Conservation (phyloP, 2,888 invertebrate genomes). For the Sepiola atlantica region DNA sequence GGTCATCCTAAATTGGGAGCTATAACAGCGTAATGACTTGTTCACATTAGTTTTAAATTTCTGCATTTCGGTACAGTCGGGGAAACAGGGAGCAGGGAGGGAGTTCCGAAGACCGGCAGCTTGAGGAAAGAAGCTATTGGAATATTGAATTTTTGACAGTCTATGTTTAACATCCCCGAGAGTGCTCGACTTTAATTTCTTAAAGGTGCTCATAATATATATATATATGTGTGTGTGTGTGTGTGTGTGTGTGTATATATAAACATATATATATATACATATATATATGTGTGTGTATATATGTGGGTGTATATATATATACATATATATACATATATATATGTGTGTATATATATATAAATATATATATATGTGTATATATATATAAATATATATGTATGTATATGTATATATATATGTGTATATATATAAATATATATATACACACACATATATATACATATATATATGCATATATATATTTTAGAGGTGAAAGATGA, state of each 20-base stretch:
- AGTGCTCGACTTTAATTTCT: too few relatives aligned
- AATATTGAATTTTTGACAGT: too few relatives aligned
- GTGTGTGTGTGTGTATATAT: background rate
- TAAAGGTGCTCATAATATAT: too few relatives aligned
- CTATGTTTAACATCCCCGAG: too few relatives aligned
- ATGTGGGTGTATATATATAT: background rate
- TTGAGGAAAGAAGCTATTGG: too few relatives aligned
- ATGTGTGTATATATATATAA: background rate
- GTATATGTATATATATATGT: background rate
- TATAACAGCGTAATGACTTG: too few relatives aligned
- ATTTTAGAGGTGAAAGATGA: too few relatives aligned
- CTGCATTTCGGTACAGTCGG: too few relatives aligned
- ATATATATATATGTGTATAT: background rate
- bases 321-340: background rate
- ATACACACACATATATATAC: background rate
- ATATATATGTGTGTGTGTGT: background rate
- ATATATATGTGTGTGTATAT: background rate
- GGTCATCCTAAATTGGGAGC: too few relatives aligned
- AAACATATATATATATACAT: background rate
- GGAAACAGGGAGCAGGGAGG: too few relatives aligned
- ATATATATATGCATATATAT: background rate
- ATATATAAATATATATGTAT: background rate
- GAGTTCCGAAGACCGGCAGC: too few relatives aligned
- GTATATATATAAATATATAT: background rate
- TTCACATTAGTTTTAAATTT: too few relatives aligned